Evolutionary conservation across 2,797 vertebrate species (phyloP).

Genomic region (Micropoecilia bifurca): DNA sequence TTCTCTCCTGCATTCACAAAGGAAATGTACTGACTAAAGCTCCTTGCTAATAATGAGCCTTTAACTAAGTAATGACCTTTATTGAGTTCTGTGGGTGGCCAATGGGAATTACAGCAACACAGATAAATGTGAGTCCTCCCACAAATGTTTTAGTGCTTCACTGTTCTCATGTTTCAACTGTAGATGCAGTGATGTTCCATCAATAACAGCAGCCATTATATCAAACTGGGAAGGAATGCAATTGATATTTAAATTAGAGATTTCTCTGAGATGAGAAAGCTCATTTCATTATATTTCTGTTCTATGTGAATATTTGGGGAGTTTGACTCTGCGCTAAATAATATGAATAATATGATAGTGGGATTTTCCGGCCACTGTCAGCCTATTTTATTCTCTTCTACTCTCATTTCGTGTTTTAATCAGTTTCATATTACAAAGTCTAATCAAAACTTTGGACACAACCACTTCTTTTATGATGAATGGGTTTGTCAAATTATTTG

Average conservation of each 20-base stretch:
- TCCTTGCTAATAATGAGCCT: conserved; percentile 42
- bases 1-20: conserved; percentile 15
- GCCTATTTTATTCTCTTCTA: neutral
- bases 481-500: neutral
- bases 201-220: conserved; percentile 31
- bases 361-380: neutral
- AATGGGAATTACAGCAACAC: conserved; percentile 32
- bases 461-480: neutral
- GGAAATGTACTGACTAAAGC: conserved; percentile 41
- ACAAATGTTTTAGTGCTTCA: conserved; percentile 5
- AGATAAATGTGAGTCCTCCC: conserved; percentile 22
- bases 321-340: neutral
- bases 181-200: conserved; percentile 5
- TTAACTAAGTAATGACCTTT: conserved; percentile 55
- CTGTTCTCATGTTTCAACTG: neutral
- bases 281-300: neutral
- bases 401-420: neutral
- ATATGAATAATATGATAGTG: too few species aligned
- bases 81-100: conserved; percentile 32
- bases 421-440: neutral
- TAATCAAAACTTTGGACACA: neutral
- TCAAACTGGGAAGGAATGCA: conserved; percentile 7
- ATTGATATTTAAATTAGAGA: conserved; percentile 3
- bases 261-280: neutral
- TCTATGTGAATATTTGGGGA: neutral